phyloP scores from a whole-genome alignment of 92 coral and sea anemone species.

The Zoanthus sociatus region DNA sequence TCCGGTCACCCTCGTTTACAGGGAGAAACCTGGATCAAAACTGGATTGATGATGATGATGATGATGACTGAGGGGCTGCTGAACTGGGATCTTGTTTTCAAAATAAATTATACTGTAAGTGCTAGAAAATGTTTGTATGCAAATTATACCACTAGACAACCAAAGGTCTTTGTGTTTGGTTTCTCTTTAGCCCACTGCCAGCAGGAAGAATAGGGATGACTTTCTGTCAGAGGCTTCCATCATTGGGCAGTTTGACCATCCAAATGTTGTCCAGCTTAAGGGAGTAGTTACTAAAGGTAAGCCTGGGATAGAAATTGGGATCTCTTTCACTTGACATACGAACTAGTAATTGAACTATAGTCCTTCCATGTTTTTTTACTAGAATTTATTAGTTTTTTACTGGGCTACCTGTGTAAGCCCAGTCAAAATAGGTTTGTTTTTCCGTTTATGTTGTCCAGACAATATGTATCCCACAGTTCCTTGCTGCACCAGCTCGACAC shows the following conservation, averaged over 20 bases:
- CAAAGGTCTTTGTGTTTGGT: not conserved
- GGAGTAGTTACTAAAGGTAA: slow-evolving; percentile 94
- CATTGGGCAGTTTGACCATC: slow-evolving; percentile 95
- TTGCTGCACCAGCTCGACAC: no score
- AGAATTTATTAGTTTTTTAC: no score
- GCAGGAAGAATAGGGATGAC: slow-evolving; percentile 85
- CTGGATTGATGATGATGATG: no score
- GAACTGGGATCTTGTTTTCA: not conserved
- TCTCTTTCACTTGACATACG: no score
- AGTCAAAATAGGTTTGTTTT: no score
- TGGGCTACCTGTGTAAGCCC: no score
- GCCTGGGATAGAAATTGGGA: not conserved
- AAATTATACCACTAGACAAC: not conserved
- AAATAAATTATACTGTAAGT: not conserved
- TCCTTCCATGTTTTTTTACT: no score
- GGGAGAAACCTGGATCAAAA: no score
- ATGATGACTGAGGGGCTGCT: not conserved
- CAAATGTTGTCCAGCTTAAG: slow-evolving; percentile 82
- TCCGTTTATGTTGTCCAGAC: no score
- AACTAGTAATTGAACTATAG: no score
- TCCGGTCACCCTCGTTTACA: no score
- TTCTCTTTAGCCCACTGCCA: slow-evolving; percentile 74
- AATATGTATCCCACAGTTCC: no score
- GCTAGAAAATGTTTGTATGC: not conserved
- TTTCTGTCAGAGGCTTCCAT: slow-evolving; percentile 95